Evolutionary conservation across 2,113 vertebrate species (phyloP), one percentile per base, ranked within the genome.

Genomic region (Stegastes partitus): DNA sequence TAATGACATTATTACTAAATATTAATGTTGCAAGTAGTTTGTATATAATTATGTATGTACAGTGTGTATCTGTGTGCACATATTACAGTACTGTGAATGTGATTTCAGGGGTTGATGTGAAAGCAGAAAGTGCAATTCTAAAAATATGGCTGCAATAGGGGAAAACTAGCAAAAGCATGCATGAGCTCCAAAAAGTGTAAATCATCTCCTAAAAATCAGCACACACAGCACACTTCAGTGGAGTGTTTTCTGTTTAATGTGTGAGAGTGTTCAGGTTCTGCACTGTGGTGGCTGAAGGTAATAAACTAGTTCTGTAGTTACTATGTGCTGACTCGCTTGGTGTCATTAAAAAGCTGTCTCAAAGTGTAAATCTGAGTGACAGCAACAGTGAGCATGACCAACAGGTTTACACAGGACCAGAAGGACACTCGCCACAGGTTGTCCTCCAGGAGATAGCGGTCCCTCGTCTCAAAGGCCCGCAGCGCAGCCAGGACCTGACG

Each of bases 391-490:
- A 97, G 74, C 89, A 98, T 91, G 79, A 95, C 93, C 0, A 93
- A 88, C 56, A 97, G 70, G 11, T 92, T 96, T 37, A 95, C 31
- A 0, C 94, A 95, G 0, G 96, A 97, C 97, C 96, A 97, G 89
- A 97, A 96, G 87, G 94, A 96, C 53, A 98, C 96, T 2, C 95
- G 83, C 87, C 93, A 94, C 66, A 96, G 82, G 83, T 97, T 97
- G 82, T 95, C 93, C 57, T 97, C 97, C 79, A 96, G 94, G 7
- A 97, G 94, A 73, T 95, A 96, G 14, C 96, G 96, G 82, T 97
- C 97, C 1, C 95, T 93, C 0, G 96, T 94, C 81, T 97, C 96
- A 0, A 95, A 95, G 42, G 95, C 93, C 53, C 95, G 89, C 62
- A 97, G 91, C 14, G 85, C 57, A 0, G 93, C 84, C 89, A 95